Percentiles rank a stretch among this genome's conserved stretches.
Conservation (phyloP, 2,797 vertebrate species). For the Orestias chungarensis region DNA sequence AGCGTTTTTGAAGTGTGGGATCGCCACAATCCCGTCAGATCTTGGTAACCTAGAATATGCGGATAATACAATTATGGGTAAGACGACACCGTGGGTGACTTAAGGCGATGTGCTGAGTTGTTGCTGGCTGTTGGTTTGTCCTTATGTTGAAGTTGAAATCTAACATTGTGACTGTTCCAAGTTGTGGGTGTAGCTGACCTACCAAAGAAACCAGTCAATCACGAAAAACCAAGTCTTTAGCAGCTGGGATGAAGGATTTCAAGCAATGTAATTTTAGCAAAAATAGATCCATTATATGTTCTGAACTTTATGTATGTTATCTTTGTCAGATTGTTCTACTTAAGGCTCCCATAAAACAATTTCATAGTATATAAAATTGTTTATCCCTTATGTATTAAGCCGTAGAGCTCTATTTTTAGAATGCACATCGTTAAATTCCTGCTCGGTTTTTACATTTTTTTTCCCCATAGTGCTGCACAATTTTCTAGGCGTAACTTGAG, state of each 20-base stretch:
- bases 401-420: neutral
- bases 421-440: constrained; percentile 10
- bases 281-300: neutral
- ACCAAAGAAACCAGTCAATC: constrained; percentile 57
- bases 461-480: neutral
- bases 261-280: neutral
- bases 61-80: constrained; percentile 12
- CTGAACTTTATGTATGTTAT: neutral
- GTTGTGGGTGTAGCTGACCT: constrained; percentile 10
- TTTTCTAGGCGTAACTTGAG: constrained; percentile 19
- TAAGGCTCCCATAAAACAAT: neutral
- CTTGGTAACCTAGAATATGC: neutral
- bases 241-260: constrained; percentile 44
- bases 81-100: constrained; percentile 6
- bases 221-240: constrained; percentile 43
- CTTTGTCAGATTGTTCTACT: neutral
- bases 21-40: constrained; percentile 17
- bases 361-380: neutral
- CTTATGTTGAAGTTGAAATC: constrained; percentile 16
- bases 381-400: neutral
- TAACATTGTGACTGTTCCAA: constrained; percentile 9
- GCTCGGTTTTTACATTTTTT: too few relatives aligned
- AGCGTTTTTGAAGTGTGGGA: constrained; percentile 40
- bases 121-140: constrained; percentile 25
- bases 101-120: constrained; percentile 8